phyloP scores from a whole-genome alignment of 2,797 vertebrate species.

The Clarias fuscus region DNA sequence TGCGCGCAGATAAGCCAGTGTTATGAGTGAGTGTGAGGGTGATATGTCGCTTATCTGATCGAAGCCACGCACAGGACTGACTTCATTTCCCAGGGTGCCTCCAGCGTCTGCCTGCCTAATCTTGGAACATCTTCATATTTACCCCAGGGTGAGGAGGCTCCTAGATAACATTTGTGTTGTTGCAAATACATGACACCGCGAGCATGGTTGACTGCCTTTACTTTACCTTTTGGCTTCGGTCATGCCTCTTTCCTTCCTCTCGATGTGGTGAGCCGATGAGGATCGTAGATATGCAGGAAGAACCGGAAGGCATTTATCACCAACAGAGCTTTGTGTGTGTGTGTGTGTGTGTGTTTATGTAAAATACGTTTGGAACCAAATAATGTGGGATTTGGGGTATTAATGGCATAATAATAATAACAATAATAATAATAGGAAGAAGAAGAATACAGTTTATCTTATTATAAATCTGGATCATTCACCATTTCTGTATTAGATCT shows the following conservation, averaged over 20 bases:
- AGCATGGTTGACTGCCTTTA: slow-evolving; percentile 33
- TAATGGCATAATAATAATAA: no score
- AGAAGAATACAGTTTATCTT: no score
- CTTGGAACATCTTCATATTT: slow-evolving; percentile 42
- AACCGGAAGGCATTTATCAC: slow-evolving; percentile 18
- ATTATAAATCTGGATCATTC: not conserved
- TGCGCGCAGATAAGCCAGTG: slow-evolving; percentile 24
- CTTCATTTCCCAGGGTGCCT: slow-evolving; percentile 48
- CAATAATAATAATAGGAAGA: no score
- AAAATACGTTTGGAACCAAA: no score
- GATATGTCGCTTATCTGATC: slow-evolving; percentile 47
- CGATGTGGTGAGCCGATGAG: not conserved
- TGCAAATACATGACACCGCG: slow-evolving; percentile 33
- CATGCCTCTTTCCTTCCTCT: slow-evolving; percentile 25
- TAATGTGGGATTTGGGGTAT: no score
- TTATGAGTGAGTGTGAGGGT: slow-evolving; percentile 30
- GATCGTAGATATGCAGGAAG: slow-evolving; percentile 26
- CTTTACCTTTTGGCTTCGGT: slow-evolving; percentile 23
- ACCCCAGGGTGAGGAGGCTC: slow-evolving; percentile 37
- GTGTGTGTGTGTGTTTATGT: not conserved
- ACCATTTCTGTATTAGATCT: not conserved
- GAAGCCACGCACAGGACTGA: slow-evolving; percentile 23
- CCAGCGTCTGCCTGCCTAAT: slow-evolving; percentile 25
- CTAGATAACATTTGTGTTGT: slow-evolving; percentile 40
- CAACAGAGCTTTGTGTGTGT: not conserved